Base-by-base conservation (phyloP, 2,797 vertebrate genomes). In the Lutjanus campechanus region DNA sequence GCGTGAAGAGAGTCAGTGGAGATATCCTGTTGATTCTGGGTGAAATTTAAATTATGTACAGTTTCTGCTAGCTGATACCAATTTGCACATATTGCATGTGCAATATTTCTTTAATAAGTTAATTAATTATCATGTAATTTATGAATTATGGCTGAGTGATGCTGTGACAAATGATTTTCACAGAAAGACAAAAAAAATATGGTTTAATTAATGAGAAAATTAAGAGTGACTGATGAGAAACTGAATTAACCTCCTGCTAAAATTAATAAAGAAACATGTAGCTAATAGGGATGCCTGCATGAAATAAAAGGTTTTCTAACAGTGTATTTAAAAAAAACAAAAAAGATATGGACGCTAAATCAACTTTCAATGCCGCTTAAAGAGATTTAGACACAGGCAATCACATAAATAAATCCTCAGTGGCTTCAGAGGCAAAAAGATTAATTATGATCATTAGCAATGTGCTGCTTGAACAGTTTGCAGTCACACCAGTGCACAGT, bases 171-270 rank as follows among this genome's bases (percentile, higher is more conserved):
- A 78, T 79, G 11, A 74, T 69, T 65, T 81, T 60, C 8, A 62
- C 2, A 77, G 17, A 76, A 64, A 56, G 43, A 70, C n/a, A 49
- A 19, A 16, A 73, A 69, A 74, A 29, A 50, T 13, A 72, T 61
- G 4, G 9, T 75, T 83, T 70, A 76, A 79, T 66, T 70, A 76
- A 77, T 66, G 43, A 73, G 62, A 1, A 70, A 71, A 73, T 88
- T 62, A 65, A 0, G 25, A 77, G 36, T 51, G 40, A 76, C n/a
- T 72, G 49, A 86, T 76, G 61, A 84, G 0, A 63, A 79, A 25
- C 8, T 74, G 7, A 74, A 63, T 66, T 47, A 70, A 58, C 68
- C 13, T 51, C 7, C 44, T 73, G 22, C 2, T 49, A 71, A 56
- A 60, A 10, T 17, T 36, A 17, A 53, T 36, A 60, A 6, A 10